phyloP scores from a whole-genome alignment of 2,797 vertebrate genomes.

The Manis crassicaudata region DNA sequence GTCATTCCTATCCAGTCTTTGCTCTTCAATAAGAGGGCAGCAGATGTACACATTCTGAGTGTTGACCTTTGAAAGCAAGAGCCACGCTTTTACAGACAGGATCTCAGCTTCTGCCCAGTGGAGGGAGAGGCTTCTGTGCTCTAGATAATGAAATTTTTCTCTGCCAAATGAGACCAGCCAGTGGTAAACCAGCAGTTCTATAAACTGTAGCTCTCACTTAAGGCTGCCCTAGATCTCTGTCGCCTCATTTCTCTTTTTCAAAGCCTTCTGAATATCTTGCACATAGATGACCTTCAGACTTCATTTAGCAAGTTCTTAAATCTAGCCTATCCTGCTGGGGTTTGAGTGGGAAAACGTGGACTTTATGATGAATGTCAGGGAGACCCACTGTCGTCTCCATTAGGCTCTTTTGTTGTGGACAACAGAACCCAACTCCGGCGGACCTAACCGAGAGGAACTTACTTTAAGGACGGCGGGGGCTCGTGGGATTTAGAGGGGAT shows the following conservation, averaged over 20 bases:
- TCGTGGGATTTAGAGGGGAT: not conserved
- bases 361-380: not conserved
- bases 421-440: not conserved
- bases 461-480: not conserved
- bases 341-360: not conserved
- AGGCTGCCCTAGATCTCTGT: not conserved
- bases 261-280: conserved; percentile 25
- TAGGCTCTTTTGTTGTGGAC: not conserved
- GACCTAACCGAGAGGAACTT: not conserved
- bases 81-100: conserved; percentile 12
- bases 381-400: not conserved
- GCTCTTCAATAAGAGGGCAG: not conserved
- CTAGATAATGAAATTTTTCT: not conserved
- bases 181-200: not conserved
- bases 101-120: not conserved
- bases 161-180: conserved; percentile 25
- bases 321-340: not conserved
- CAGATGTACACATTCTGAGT: not conserved
- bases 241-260: conserved; percentile 20
- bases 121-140: not conserved
- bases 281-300: conserved; percentile 22
- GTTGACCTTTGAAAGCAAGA: conserved; percentile 54
- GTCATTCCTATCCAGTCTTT: not conserved
- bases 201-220: not conserved
- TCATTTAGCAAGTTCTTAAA: not conserved